Evolutionary conservation across 2,888 invertebrate genomes (phyloP).

Genomic region (Aricia artaxerxes): DNA sequence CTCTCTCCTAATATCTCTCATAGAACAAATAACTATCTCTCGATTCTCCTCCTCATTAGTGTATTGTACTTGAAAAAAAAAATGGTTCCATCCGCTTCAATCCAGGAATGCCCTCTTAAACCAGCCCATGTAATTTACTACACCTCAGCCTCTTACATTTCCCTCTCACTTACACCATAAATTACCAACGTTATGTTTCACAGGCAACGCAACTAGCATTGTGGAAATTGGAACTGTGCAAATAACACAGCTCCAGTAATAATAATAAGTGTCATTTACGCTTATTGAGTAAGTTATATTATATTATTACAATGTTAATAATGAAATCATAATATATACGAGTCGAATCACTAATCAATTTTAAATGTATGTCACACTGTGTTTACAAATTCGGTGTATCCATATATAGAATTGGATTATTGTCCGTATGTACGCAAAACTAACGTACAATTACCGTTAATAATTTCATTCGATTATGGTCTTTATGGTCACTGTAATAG

Average conservation of each 20-base stretch:
- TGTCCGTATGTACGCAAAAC: constrained; percentile 46
- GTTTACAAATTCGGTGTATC: constrained; percentile 46
- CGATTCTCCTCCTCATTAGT: not conserved
- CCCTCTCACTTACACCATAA: not conserved
- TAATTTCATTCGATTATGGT: constrained; percentile 39
- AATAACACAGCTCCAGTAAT: not conserved
- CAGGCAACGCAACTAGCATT: not conserved
- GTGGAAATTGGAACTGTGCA: not conserved
- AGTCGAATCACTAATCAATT: constrained; percentile 40
- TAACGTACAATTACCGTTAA: constrained; percentile 42
- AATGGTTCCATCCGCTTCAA: not conserved
- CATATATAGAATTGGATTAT: constrained; percentile 45
- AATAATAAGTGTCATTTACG: not conserved
- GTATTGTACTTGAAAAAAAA: not conserved
- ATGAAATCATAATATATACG: constrained; percentile 32
- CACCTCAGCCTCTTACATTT: not conserved
- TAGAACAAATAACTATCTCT: no score
- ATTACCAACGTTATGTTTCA: not conserved
- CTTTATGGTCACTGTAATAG: constrained; percentile 23
- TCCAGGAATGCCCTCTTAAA: not conserved
- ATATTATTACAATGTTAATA: constrained; percentile 45
- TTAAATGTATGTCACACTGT: constrained; percentile 45
- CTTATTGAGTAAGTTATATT: constrained; percentile 45
- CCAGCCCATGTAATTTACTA: not conserved
- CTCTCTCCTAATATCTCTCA: no score